phyloP scores from a whole-genome alignment of 2,888 invertebrate species.

The Cantharis lateralis region DNA sequence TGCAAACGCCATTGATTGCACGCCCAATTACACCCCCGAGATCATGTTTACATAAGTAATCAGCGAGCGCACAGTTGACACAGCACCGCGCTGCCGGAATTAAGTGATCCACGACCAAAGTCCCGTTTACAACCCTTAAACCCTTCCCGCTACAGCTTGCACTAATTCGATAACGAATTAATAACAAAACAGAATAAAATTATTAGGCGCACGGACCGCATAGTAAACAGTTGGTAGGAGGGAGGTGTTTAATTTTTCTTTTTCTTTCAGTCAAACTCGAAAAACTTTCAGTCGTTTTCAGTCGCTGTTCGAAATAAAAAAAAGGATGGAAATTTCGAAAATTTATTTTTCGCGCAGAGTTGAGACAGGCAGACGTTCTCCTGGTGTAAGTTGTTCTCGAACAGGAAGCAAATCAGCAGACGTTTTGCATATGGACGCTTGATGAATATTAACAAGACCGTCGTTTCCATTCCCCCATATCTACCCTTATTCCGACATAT shows the following conservation, averaged over 20 bases:
- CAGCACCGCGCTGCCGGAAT: constrained; percentile 54
- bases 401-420: constrained; percentile 55
- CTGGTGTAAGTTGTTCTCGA: constrained; percentile 46
- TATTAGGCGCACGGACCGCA: neutral
- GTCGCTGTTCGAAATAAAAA: neutral
- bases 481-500: constrained; percentile 37
- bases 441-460: constrained; percentile 54
- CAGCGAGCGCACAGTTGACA: constrained; percentile 54
- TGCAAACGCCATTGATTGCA: constrained; percentile 57
- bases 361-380: constrained; percentile 36
- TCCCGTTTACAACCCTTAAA: constrained; percentile 37
- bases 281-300: neutral
- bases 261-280: neutral
- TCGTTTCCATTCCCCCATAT: constrained; percentile 31
- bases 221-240: neutral
- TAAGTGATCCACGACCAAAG: constrained; percentile 51
- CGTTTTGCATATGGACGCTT: constrained; percentile 56
- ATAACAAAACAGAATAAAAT: neutral
- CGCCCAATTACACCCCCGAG: constrained; percentile 58
- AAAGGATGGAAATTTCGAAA: neutral
- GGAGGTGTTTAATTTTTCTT: neutral
- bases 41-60: constrained; percentile 59
- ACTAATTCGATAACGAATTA: neutral
- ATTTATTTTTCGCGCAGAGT: neutral
- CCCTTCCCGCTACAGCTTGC: constrained; percentile 28